Conservation (phyloP, 2,888 invertebrate species). For the Plemyria rubiginata region DNA sequence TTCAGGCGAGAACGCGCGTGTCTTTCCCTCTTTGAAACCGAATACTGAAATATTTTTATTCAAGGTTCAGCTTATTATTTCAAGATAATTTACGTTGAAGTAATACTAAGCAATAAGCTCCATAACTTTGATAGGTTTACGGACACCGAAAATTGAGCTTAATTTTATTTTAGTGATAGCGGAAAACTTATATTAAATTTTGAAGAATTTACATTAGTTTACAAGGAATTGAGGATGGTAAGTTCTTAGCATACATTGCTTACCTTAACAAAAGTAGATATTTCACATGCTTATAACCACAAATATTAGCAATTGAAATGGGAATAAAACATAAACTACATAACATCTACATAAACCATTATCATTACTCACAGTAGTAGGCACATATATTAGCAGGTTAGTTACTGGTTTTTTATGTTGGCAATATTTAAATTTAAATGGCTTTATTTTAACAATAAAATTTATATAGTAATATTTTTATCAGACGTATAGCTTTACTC, state of each 20-base stretch:
- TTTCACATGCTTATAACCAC: not conserved
- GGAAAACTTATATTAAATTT: not conserved
- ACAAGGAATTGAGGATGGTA: not conserved
- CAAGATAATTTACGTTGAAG: not conserved
- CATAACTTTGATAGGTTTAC: not conserved
- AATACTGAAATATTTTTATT: not conserved
- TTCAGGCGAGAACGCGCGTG: slow-evolving; percentile 58
- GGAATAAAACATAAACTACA: too few species aligned
- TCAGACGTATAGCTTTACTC: too few species aligned
- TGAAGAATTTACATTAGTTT: not conserved
- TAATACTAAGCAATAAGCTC: not conserved
- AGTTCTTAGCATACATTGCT: not conserved
- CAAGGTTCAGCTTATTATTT: not conserved
- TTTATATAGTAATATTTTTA: too few species aligned
- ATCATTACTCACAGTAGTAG: too few species aligned
- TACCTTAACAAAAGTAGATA: not conserved
- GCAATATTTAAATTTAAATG: too few species aligned
- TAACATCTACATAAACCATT: too few species aligned
- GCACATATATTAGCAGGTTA: too few species aligned
- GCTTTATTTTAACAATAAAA: too few species aligned
- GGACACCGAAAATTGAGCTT: not conserved
- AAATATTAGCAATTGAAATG: too few species aligned
- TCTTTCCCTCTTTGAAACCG: not conserved
- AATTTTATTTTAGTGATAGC: not conserved
- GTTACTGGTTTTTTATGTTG: too few species aligned